Conservation (phyloP, 2,888 invertebrate species). For the Alsophila aescularia region DNA sequence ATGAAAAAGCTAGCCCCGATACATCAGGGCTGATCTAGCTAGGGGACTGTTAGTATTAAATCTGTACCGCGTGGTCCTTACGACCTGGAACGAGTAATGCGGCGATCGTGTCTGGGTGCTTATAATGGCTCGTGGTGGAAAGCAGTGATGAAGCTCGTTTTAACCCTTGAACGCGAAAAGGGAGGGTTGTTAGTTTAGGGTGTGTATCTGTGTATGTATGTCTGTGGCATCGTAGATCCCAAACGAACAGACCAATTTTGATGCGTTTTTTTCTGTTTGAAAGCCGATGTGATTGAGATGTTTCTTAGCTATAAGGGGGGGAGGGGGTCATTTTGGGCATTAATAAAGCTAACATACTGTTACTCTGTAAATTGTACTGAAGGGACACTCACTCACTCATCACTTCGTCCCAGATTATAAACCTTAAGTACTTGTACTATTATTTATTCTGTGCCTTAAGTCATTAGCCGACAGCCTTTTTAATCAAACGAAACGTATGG, state of each 20-base stretch:
- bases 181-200: too few relatives aligned
- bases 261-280: too few relatives aligned
- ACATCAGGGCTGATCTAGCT: conserved; percentile 8
- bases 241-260: too few relatives aligned
- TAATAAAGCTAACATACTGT: background rate
- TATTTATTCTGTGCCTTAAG: too few relatives aligned
- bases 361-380: background rate
- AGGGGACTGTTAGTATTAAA: conserved; percentile 5
- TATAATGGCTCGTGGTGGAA: background rate
- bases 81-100: conserved; percentile 31
- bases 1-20: conserved; percentile 22
- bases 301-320: too few relatives aligned
- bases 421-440: too few relatives aligned
- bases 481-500: conserved; percentile 10
- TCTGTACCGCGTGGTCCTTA: conserved; percentile 29
- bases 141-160: background rate
- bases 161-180: too few relatives aligned
- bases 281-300: too few relatives aligned
- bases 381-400: too few relatives aligned
- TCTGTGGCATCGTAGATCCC: too few relatives aligned
- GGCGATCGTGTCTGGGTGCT: conserved; percentile 24
- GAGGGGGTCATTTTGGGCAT: too few relatives aligned
- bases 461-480: conserved; percentile 19
- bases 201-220: too few relatives aligned
- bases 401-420: background rate